Evolutionary conservation across 2,888 invertebrate species (phyloP).

Genomic region (Philhelius pedissequus): DNA sequence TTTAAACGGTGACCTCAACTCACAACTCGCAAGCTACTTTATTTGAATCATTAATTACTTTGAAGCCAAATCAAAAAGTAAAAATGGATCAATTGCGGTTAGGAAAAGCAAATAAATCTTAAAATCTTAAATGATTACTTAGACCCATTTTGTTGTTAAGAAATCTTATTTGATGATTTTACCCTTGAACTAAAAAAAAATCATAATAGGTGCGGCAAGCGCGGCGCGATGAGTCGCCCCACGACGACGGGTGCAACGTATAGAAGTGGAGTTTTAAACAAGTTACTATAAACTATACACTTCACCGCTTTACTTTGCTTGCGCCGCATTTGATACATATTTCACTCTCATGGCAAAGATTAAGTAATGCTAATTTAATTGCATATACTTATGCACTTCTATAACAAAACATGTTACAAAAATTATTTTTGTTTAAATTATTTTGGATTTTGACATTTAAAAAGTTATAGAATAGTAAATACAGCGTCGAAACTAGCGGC

Average conservation of each 20-base stretch:
- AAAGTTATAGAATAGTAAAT: no score
- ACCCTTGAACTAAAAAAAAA: background rate
- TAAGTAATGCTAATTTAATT: background rate
- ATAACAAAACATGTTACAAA: background rate
- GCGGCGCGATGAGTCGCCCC: background rate
- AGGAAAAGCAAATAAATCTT: background rate
- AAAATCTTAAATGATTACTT: background rate
- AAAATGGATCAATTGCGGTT: background rate
- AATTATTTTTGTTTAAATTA: no score
- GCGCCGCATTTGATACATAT: background rate
- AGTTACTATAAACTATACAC: no score
- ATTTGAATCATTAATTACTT: background rate
- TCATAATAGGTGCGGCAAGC: background rate
- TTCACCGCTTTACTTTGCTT: background rate
- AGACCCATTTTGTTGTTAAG: background rate
- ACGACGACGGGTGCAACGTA: background rate
- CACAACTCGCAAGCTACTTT: background rate
- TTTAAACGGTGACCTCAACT: constrained; percentile 18
- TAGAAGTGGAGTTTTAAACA: background rate
- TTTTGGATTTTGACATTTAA: no score
- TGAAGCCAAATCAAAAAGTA: background rate
- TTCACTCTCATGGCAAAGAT: background rate
- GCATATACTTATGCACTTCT: background rate
- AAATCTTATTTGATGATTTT: constrained; percentile 1
- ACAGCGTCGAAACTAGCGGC: no score